Base-by-base conservation (phyloP, 2,888 invertebrate genomes). In the Leptinotarsa juncta region DNA sequence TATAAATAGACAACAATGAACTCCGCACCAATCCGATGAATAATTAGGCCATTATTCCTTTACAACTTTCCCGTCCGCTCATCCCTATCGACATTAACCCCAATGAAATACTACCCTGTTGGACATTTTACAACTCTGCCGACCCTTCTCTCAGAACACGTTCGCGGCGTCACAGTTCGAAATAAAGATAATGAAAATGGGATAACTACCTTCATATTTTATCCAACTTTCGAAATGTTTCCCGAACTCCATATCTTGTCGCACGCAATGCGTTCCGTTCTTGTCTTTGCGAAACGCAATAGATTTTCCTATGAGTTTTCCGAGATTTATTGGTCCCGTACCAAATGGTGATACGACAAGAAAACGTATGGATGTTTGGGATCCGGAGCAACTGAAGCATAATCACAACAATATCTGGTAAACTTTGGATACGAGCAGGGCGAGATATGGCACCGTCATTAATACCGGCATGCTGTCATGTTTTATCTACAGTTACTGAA, bases 141-240 rank as follows among this genome's bases (percentile, higher is more conserved):
- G 42, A 62, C n/a, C 42, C 62, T 32, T 62, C 62, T n/a, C 15
- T 42, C 32, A n/a, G n/a, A 62, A 62, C 42, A 42, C 42, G 62
- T 62, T 62, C 42, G n/a, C 18, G n/a, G 42, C 32, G 62, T 32
- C 42, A n/a, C 42, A 42, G 32, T 26, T 4, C 62, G 32, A 18
- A 62, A 62, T 42, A 62, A 62, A 62, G 62, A 62, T 62, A 62
- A 62, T 62, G 62, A 62, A 62, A 62, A 62, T 32, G 62, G 57
- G 62, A 10, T 4, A 62, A 62, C 62, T 62, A 62, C 62, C 62
- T 62, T 62, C 32, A 62, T 62, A 62, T 62, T 62, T 62, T 62
- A 62, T 62, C 16, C 42, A 62, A 62, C 62, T 62, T 62, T 62
- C 62, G 42, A 62, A 62, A 62, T 62, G 62, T 62, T 62, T 62